Percentiles rank a stretch among this genome's conserved stretches.
Conservation (phyloP, 2,113 vertebrate genomes). For the Rhadina sibilatrix region DNA sequence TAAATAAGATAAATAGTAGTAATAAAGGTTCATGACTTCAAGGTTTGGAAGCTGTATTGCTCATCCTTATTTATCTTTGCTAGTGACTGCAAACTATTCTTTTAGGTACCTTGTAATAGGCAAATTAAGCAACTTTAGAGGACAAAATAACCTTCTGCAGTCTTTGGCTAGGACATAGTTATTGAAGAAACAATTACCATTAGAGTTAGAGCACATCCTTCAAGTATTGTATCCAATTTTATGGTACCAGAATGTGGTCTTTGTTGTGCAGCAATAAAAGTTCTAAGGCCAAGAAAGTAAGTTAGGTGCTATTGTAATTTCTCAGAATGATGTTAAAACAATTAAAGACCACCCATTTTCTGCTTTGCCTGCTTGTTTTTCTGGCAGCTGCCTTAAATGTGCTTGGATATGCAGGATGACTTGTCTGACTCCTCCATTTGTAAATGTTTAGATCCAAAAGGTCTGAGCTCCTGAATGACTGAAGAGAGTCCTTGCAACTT, state of each 20-base stretch:
- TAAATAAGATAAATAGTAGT: constrained; percentile 1
- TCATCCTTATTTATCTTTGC: background rate
- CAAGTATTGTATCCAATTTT: background rate
- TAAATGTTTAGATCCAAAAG: background rate
- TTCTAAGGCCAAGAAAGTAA: background rate
- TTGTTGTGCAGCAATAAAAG: background rate
- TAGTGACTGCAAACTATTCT: background rate
- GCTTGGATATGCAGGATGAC: background rate
- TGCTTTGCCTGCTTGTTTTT: background rate
- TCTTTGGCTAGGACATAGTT: background rate
- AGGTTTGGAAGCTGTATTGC: background rate
- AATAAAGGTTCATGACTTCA: background rate
- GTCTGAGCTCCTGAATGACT: background rate
- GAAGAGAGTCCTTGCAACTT: background rate
- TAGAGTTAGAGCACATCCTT: background rate
- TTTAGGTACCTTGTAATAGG: background rate
- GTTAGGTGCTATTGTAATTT: background rate
- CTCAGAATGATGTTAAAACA: background rate
- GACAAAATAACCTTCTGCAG: background rate
- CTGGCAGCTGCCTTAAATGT: background rate
- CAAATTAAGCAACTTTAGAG: constrained; percentile 17
- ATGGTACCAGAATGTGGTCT: background rate
- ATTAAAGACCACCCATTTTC: fast-evolving
- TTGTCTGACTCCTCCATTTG: background rate
- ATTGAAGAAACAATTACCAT: background rate